phyloP scores from a whole-genome alignment of 2,888 invertebrate species.

The Eugnorisma glareosa region DNA sequence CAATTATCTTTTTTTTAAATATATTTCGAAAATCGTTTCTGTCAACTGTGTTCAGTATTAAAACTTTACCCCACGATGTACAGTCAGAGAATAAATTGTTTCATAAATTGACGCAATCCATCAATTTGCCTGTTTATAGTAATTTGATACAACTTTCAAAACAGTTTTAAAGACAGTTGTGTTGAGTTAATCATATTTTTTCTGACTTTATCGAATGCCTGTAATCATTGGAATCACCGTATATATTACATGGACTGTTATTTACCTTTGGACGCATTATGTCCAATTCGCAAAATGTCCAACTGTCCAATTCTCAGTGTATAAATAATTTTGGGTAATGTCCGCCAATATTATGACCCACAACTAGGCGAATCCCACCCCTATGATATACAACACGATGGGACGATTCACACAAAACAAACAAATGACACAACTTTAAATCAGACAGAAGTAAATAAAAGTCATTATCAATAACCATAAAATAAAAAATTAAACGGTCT shows the following conservation, averaged over 20 bases:
- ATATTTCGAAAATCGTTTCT: too few relatives aligned
- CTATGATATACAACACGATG: background rate
- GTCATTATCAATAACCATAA: background rate
- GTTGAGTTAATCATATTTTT: background rate
- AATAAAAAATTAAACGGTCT: conserved; percentile 19
- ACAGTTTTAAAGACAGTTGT: background rate
- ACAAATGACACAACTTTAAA: conserved; percentile 1
- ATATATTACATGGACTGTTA: background rate
- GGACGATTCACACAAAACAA: background rate
- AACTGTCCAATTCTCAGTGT: too few relatives aligned
- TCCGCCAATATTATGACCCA: background rate
- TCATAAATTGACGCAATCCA: background rate
- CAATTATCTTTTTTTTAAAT: too few relatives aligned
- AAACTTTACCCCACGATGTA: background rate
- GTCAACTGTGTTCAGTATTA: too few relatives aligned
- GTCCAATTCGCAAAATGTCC: too few relatives aligned
- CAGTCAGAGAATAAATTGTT: background rate
- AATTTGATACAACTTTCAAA: background rate
- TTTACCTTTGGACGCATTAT: too few relatives aligned
- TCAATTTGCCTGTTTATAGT: background rate
- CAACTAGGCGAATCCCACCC: background rate
- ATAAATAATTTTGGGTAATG: background rate
- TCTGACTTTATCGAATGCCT: background rate
- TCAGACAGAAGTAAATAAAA: background rate
- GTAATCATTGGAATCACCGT: background rate